Percentiles rank a stretch among this genome's conserved stretches.
Conservation (phyloP, 2,797 vertebrate genomes). For the Eremophila alpestris region DNA sequence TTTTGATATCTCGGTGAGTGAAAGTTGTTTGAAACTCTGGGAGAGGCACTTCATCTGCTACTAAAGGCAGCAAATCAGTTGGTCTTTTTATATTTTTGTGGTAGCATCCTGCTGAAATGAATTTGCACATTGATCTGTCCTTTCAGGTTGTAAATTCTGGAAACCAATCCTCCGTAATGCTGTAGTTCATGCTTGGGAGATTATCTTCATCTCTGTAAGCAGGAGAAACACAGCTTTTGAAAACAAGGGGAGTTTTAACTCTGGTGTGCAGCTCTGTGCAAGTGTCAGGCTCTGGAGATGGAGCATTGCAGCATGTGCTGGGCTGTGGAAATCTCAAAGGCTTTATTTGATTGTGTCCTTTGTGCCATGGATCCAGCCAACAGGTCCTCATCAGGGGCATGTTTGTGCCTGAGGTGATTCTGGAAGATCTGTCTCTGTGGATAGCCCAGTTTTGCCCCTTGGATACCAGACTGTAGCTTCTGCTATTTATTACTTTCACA, state of each 20-base stretch:
- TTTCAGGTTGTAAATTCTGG: neutral
- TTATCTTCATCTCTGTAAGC: neutral
- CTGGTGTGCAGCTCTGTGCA: neutral
- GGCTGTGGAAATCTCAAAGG: neutral
- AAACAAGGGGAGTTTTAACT: neutral
- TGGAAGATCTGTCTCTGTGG: neutral
- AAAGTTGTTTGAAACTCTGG: slow-evolving; percentile 38
- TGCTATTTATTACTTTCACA: neutral
- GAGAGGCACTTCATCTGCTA: neutral
- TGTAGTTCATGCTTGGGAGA: neutral
- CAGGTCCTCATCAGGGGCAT: neutral
- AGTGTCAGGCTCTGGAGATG: neutral
- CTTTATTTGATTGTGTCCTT: neutral
- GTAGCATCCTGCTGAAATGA: neutral
- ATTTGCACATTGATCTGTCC: neutral
- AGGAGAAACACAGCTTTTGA: neutral
- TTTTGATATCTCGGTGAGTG: slow-evolving; percentile 48
- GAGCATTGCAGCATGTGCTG: neutral
- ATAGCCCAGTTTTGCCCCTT: neutral
- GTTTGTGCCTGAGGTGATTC: neutral
- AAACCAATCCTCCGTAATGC: rapidly evolving
- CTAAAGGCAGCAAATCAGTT: neutral
- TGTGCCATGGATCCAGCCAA: neutral
- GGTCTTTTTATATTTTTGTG: neutral
- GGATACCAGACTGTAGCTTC: neutral